phyloP scores from a whole-genome alignment of 2,113 vertebrate genomes.

The Balaenoptera acutorostrata region DNA sequence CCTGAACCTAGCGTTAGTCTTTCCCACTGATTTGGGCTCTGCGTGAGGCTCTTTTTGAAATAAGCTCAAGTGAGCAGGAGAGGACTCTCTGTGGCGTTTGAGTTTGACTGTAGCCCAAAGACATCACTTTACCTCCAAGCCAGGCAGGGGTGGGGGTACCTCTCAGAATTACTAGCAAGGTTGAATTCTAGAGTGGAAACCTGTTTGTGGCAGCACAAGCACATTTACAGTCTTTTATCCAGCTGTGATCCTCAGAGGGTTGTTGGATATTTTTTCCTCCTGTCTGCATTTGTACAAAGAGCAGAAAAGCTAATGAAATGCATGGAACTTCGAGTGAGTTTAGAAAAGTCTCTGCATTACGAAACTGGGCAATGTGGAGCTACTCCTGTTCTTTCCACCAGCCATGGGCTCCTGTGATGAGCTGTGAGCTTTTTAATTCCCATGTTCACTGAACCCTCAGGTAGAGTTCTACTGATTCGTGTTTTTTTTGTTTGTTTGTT shows the following conservation, averaged over 20 bases:
- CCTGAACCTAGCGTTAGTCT: slow-evolving; percentile 59
- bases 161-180: slow-evolving; percentile 68
- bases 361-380: background rate
- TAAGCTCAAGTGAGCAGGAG: slow-evolving; percentile 71
- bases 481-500: background rate
- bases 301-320: background rate
- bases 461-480: slow-evolving; percentile 4
- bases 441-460: background rate
- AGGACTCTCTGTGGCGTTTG: slow-evolving; percentile 56
- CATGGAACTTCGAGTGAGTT: background rate
- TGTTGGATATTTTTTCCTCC: slow-evolving; percentile 46
- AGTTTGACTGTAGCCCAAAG: slow-evolving; percentile 70
- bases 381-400: background rate
- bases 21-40: slow-evolving; percentile 65
- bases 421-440: slow-evolving; percentile 23
- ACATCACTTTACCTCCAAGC: slow-evolving; percentile 59
- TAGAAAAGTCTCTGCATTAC: background rate
- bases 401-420: background rate
- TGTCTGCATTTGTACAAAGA: background rate
- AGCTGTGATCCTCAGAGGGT: background rate
- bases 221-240: slow-evolving; percentile 53
- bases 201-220: slow-evolving; percentile 66
- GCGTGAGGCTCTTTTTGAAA: slow-evolving; percentile 67
- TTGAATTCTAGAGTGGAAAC: background rate
- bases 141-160: slow-evolving; percentile 43